Evolutionary conservation across 2,888 invertebrate genomes (phyloP).

Genomic region (Erebia ligea): DNA sequence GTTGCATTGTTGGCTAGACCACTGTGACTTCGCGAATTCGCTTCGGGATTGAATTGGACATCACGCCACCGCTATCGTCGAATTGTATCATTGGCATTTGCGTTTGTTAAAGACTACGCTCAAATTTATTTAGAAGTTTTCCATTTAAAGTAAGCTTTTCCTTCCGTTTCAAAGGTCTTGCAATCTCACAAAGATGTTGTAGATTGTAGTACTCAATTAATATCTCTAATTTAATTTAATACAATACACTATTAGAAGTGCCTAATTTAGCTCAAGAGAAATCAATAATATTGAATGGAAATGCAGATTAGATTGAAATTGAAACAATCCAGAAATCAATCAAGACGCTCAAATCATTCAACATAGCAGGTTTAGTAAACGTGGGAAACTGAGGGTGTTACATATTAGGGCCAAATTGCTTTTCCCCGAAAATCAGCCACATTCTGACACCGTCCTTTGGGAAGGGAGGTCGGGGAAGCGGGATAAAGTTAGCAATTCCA

Average conservation of each 20-base stretch:
- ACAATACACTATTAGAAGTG: no score
- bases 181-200: background rate
- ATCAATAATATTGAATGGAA: conserved; percentile 20
- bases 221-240: no score
- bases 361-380: conserved; percentile 48
- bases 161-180: background rate
- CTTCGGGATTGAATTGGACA: conserved; percentile 24
- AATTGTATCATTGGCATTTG: conserved; percentile 19
- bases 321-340: conserved; percentile 44
- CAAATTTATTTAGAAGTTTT: conserved; percentile 8
- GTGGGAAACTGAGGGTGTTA: conserved; percentile 55
- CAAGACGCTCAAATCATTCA: conserved; percentile 43
- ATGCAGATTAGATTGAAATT: conserved; percentile 33
- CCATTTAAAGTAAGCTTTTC: background rate
- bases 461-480: conserved; percentile 43
- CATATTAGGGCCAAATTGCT: conserved; percentile 71
- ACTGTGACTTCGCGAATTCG: conserved; percentile 22
- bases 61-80: conserved; percentile 12
- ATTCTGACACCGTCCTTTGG: conserved; percentile 58
- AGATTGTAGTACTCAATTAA: no score
- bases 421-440: conserved; percentile 62
- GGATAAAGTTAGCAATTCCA: conserved; percentile 72
- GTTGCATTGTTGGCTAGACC: conserved; percentile 27
- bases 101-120: conserved; percentile 12
- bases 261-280: background rate